phyloP scores from a whole-genome alignment of 2,888 invertebrate species.

The Diploptera punctata region DNA sequence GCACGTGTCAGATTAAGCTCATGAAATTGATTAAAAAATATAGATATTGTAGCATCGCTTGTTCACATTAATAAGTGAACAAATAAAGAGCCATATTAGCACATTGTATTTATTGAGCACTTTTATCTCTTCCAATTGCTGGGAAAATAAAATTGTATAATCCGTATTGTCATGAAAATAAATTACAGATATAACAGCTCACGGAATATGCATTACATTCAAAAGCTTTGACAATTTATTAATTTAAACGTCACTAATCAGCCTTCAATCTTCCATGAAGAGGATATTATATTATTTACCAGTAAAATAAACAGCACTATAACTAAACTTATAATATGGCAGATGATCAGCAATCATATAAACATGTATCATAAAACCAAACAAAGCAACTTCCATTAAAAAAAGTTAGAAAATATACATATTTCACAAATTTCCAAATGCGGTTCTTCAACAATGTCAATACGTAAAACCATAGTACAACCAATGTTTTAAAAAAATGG shows the following conservation, averaged over 20 bases:
- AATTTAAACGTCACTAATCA: not conserved
- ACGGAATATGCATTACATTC: not conserved
- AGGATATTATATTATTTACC: not conserved
- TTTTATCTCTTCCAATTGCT: slow-evolving; percentile 15
- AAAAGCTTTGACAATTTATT: not conserved
- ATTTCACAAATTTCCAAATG: too few species aligned
- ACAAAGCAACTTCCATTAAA: not conserved
- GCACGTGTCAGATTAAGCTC: slow-evolving; percentile 8
- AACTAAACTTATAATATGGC: not conserved
- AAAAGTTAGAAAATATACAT: too few species aligned
- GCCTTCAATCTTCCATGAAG: not conserved
- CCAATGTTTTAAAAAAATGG: too few species aligned
- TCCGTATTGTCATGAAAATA: slow-evolving; percentile 23
- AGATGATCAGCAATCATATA: not conserved
- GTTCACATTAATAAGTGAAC: not conserved
- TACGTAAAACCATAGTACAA: too few species aligned
- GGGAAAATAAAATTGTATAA: slow-evolving; percentile 21
- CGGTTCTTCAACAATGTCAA: too few species aligned
- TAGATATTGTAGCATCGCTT: not conserved
- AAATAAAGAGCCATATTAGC: slow-evolving; percentile 6
- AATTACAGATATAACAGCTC: not conserved
- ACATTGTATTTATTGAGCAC: slow-evolving; percentile 22
- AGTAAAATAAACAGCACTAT: not conserved
- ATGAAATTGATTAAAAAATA: slow-evolving; percentile 14
- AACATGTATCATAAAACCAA: not conserved